A percentile compares a stretch with the other conserved stretches of the same genome.
Evolutionary conservation across 2,888 invertebrate genomes (phyloP).

Genomic region (Strigamia transsilvanica): DNA sequence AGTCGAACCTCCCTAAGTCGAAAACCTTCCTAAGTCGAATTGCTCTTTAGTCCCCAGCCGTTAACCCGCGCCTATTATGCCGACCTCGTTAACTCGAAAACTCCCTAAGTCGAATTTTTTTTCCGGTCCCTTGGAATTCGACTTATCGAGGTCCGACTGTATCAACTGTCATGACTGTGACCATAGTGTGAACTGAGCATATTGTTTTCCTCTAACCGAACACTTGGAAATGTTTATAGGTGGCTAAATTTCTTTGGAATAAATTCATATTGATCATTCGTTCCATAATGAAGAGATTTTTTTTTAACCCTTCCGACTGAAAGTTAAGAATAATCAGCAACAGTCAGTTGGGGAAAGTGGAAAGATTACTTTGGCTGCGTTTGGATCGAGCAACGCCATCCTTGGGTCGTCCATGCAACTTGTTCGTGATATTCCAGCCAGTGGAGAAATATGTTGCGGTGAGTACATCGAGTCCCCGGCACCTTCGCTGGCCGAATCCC

Average conservation of each 20-base stretch:
- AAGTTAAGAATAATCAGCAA: too few species aligned
- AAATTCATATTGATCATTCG: constrained; percentile 34
- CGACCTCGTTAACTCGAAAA: too few species aligned
- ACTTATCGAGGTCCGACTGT: too few species aligned
- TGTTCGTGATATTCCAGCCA: background rate
- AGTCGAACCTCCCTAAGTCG: too few species aligned
- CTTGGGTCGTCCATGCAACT: background rate
- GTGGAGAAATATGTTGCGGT: background rate
- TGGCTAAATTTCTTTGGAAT: constrained; percentile 21
- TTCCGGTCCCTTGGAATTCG: too few species aligned
- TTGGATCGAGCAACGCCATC: background rate
- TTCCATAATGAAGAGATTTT: constrained; percentile 33
- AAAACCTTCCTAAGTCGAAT: too few species aligned
- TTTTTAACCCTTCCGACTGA: constrained; percentile 5
- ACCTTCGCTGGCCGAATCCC: background rate
- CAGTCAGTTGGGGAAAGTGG: background rate
- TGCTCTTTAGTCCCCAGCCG: too few species aligned
- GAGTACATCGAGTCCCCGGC: background rate
- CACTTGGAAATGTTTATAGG: constrained; percentile 17
- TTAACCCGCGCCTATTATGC: too few species aligned
- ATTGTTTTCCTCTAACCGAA: background rate
- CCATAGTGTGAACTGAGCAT: too few species aligned
- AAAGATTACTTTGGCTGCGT: background rate
- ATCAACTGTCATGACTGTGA: too few species aligned
- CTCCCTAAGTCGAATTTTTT: too few species aligned